These are phyloP conservation scores for Phainopepla nitens DNA, from an alignment of 2,113 vertebrate genomes.

Conservation along the genomic window DNA sequence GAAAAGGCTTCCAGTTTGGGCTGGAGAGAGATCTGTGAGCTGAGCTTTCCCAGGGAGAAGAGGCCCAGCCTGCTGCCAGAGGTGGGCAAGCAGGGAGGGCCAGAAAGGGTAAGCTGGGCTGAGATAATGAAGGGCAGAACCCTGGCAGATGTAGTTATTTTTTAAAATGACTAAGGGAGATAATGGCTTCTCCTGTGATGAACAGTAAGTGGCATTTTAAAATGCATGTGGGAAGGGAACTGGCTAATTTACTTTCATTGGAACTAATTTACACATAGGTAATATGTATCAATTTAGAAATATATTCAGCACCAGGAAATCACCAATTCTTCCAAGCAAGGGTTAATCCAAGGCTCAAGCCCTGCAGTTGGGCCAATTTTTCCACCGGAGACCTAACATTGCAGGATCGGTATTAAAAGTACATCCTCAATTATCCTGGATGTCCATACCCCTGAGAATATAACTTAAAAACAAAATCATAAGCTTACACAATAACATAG, in stretches of 20 bases:
- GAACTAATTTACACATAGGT: neutral
- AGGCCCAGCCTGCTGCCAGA: neutral
- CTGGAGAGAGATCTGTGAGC: neutral
- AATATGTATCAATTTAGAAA: neutral
- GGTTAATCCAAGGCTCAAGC: slow-evolving; percentile 14
- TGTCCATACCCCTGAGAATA: neutral
- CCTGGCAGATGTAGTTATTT: neutral
- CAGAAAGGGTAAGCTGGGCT: neutral
- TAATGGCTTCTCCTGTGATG: neutral
- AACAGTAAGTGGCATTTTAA: neutral
- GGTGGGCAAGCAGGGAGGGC: neutral
- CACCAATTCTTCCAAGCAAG: neutral
- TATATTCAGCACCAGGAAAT: neutral
- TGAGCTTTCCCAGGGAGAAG: neutral
- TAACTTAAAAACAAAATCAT: slow-evolving; percentile 52
- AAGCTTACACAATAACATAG: neutral
- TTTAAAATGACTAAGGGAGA: neutral
- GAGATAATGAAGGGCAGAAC: neutral
- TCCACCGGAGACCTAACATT: neutral
- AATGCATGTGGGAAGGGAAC: neutral
- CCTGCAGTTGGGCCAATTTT: neutral
- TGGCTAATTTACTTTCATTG: neutral
- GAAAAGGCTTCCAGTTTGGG: neutral
- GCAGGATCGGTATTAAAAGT: neutral
- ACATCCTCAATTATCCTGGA: neutral